Percentiles rank a stretch among this genome's conserved stretches.
Conservation (phyloP, 2,113 vertebrate genomes). For the Penelope pileata region DNA sequence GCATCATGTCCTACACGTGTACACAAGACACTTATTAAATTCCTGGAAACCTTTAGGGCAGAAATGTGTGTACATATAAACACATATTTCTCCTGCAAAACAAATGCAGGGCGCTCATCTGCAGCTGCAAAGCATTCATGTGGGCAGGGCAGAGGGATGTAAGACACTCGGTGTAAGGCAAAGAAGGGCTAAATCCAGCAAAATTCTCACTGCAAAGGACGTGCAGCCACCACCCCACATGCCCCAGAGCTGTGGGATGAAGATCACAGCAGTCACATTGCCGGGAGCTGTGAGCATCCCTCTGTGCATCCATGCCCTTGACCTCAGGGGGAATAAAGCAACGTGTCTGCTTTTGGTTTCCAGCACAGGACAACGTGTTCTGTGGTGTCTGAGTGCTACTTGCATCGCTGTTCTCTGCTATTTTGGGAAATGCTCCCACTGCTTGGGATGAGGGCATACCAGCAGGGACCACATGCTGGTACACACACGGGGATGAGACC, state of each 20-base stretch:
- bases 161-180: no score
- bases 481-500: fast-evolving
- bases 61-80: neutral
- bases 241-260: no score
- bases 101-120: neutral
- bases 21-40: slow-evolving; percentile 46
- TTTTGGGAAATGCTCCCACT: neutral
- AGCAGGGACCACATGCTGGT: fast-evolving
- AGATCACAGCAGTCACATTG: no score
- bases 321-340: neutral
- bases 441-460: neutral
- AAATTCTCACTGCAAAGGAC: neutral
- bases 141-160: neutral
- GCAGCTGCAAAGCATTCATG: neutral
- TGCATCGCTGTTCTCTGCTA: no score
- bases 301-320: neutral
- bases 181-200: neutral
- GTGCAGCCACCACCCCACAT: no score
- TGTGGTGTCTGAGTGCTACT: neutral
- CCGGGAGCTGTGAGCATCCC: no score
- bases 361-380: neutral
- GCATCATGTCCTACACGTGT: slow-evolving; percentile 10
- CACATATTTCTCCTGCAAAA: neutral
- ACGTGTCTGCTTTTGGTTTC: no score
- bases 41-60: slow-evolving; percentile 15